Evolutionary conservation across 1,140 invertebrate genomes (phyloP), one percentile per base, ranked within the genome.

Genomic region (Danaus plexippus): DNA sequence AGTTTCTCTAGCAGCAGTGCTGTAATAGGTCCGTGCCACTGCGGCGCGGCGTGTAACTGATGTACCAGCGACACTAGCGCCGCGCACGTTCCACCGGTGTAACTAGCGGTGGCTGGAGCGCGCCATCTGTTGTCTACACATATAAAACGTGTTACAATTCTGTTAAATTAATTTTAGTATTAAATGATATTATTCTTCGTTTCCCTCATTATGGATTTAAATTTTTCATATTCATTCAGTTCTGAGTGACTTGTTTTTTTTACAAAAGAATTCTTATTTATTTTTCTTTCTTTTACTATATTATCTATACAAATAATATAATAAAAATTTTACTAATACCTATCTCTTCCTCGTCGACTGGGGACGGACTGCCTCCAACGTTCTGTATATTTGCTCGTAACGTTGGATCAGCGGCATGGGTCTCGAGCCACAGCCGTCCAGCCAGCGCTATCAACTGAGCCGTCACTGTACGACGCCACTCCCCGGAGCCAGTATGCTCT

Each of bases 71-170:
- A 67, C 9, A 79, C 75, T 12, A 83, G 54, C n/a, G 73, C 77
- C 0, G 74, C 79, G 61, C 80, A 81, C 9, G 72, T 77, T 0
- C 63, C 66, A 9, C 82, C 84, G n/a, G 84, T 85, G 60, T 85
- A 83, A 50, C 80, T 84, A 1, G 79, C 77, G 0, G 84, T 87
- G 0, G 82, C 80, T 1, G 80, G 77, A 2, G 84, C 84, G 9
- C 84, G 79, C 84, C 84, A 87, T 70, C 84, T 73, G 57, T 80
- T 80, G 50, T 87, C 84, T 86, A 55, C n/a, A 62, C 10, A 62
- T 60, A 43, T 9, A 4, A 6, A 32, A 6, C 5, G 5, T 32
- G 22, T 32, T 32, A 32, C 22, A 32, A 32, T 6, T 22, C 6
- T 22, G 18, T 22, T 6, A 22, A 2, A 22, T 22, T 22, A 22